These are phyloP conservation scores for Zygaena filipendulae DNA, from an alignment of 2,888 invertebrate species.

Conservation along the genomic window DNA sequence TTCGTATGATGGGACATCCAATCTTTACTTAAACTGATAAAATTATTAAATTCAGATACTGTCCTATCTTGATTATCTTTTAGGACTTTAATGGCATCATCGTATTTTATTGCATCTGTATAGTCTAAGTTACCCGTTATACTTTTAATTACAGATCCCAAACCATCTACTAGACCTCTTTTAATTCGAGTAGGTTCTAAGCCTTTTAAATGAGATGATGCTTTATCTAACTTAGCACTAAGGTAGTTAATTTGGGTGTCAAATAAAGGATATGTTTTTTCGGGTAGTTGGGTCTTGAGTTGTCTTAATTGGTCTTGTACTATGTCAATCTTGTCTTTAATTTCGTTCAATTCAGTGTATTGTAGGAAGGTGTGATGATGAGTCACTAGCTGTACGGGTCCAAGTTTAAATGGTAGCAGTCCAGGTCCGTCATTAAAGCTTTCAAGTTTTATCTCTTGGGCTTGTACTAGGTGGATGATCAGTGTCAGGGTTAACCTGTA, in stretches of 20 bases:
- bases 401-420: slow-evolving; percentile 17
- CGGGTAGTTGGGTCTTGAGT: not conserved
- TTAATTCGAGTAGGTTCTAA: slow-evolving; percentile 3
- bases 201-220: not conserved
- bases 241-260: slow-evolving; percentile 1
- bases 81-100: slow-evolving; percentile 5
- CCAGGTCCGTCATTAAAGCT: slow-evolving; percentile 16
- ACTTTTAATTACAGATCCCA: slow-evolving; percentile 8
- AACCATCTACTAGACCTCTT: slow-evolving; percentile 3
- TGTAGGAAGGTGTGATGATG: slow-evolving; percentile 18
- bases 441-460: slow-evolving; percentile 17
- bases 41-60: slow-evolving; percentile 6
- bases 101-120: slow-evolving; percentile 7
- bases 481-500: slow-evolving; percentile 13
- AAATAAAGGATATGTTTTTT: slow-evolving; percentile 2
- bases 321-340: slow-evolving; percentile 1
- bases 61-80: slow-evolving; percentile 6
- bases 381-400: slow-evolving; percentile 13
- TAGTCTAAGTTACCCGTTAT: slow-evolving; percentile 9
- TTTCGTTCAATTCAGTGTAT: slow-evolving; percentile 4
- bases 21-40: slow-evolving; percentile 8
- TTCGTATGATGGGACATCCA: slow-evolving; percentile 4
- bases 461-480: slow-evolving; percentile 6
- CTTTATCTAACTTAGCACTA: not conserved
- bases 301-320: slow-evolving; percentile 6